A percentile compares a stretch with the other conserved stretches of the same genome.
Evolutionary conservation across 2,888 invertebrate species (phyloP).

Genomic region (Parochlus steinenii): DNA sequence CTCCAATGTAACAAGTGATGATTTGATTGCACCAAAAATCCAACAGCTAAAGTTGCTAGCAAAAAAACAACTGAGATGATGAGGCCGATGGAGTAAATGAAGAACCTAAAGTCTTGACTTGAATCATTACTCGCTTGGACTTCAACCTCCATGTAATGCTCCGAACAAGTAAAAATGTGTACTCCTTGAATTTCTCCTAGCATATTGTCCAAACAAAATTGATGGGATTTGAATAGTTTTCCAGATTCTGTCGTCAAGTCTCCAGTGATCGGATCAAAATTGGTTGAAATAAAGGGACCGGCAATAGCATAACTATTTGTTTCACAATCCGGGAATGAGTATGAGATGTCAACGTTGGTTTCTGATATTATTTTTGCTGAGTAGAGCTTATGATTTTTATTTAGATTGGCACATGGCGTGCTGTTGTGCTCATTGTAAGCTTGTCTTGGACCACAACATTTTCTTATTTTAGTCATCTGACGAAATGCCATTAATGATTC

Average conservation of each 20-base stretch:
- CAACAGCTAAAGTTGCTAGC: conserved; percentile 62
- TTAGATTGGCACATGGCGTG: too few species aligned
- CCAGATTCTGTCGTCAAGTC: conserved; percentile 34
- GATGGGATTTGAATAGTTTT: conserved; percentile 18
- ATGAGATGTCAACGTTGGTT: conserved; percentile 26
- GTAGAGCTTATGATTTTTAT: too few species aligned
- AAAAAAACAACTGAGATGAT: conserved; percentile 68
- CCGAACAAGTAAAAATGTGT: conserved; percentile 10
- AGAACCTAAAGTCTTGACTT: conserved; percentile 40
- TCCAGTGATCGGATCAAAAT: conserved; percentile 35
- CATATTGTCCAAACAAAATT: conserved; percentile 19
- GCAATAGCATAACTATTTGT: conserved; percentile 37
- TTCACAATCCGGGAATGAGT: conserved; percentile 39
- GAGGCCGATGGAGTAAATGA: conserved; percentile 59
- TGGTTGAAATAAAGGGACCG: conserved; percentile 36
- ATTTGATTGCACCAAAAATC: conserved; percentile 62
- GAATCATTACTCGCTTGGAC: too few species aligned
- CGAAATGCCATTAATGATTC: conserved; percentile 19
- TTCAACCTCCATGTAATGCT: conserved; percentile 5
- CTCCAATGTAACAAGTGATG: conserved; percentile 79
- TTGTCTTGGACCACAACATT: conserved; percentile 54
- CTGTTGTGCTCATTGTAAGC: conserved; percentile 39
- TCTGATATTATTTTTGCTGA: too few species aligned
- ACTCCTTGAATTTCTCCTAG: conserved; percentile 9
- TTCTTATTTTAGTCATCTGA: conserved; percentile 30